Percentiles rank a stretch among this genome's conserved stretches.
Conservation (phyloP, 2,797 vertebrate species). For the Erpetoichthys calabaricus region DNA sequence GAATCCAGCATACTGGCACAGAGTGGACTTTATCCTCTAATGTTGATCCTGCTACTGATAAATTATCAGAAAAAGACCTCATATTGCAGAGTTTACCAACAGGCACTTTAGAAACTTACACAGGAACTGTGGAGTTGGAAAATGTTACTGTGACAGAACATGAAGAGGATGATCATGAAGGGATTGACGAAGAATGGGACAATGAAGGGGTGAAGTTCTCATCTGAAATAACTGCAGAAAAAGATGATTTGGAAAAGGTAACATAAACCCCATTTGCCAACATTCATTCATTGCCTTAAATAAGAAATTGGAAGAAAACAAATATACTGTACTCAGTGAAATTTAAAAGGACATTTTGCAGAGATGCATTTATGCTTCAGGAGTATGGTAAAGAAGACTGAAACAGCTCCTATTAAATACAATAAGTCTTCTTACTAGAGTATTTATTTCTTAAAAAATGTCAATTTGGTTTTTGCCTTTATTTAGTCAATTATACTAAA, state of each 20-base stretch:
- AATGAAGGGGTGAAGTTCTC: constrained; percentile 15
- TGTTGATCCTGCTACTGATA: constrained; percentile 5
- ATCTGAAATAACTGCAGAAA: constrained; percentile 28
- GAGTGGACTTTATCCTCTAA: constrained; percentile 6
- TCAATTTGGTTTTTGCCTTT: too few species aligned
- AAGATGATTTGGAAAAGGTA: constrained; percentile 34
- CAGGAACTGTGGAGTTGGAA: too few species aligned
- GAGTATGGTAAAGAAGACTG: too few species aligned
- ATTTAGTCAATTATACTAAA: too few species aligned
- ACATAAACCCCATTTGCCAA: neutral
- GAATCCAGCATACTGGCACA: neutral
- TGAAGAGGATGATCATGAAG: constrained; percentile 2
- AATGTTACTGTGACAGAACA: too few species aligned
- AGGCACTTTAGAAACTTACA: neutral
- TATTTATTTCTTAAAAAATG: too few species aligned
- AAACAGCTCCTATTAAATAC: too few species aligned
- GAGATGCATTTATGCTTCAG: too few species aligned
- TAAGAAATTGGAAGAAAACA: neutral
- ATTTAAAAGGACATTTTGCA: too few species aligned
- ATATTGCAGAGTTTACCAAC: neutral
- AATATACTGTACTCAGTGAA: too few species aligned
- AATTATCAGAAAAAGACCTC: neutral
- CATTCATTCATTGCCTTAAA: neutral
- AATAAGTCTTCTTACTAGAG: too few species aligned
- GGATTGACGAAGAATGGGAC: constrained; percentile 7